Base-by-base conservation (phyloP, 2,888 invertebrate genomes). In the Synanthedon formicaeformis region DNA sequence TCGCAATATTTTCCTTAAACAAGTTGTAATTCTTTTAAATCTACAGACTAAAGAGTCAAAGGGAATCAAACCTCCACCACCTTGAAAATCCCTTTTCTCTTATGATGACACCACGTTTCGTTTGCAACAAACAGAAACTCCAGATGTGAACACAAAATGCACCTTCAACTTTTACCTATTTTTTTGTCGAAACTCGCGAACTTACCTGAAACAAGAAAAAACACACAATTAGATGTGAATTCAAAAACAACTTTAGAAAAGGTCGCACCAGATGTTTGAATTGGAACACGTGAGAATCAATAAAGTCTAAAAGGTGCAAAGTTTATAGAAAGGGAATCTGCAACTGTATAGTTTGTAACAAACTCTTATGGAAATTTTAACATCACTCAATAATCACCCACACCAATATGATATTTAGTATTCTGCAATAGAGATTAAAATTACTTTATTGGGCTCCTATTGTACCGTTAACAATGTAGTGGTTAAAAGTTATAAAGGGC, bases 161-260 rank as follows among this genome's bases (percentile, higher is more conserved):
- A 40, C 50, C 50, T 50, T 50, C 34, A 40, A 49, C 49, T 50
- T 40, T 34, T 40, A 27, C 13, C n/a, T 10, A 34, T 50, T 27
- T 50, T 27, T 50, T 71, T 67, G 72, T 66, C 67, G 65, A 71
- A 60, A 70, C 79, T 75, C 79, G 79, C 80, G 71, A 60, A 70
- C 79, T 75, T 80, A 80, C 80, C 80, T 80, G 78, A 65, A 78
- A 77, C 58, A 57, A 67, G 64, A 70, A 75, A 76, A 77, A 75
- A 69, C 60, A 63, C 16, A 51, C 67, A 58, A 78, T 79, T 75
- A 79, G 73, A 74, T 63, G 73, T 64, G 69, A 69, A 69, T 70
- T 71, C 66, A 72, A 77, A 73, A 60, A 66, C 63, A 62, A 60
- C 69, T 69, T 64, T 71, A 73, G 67, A 69, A 76, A 77, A 78